phyloP scores from a whole-genome alignment of 2,888 invertebrate species.

The Cosmia trapezina region DNA sequence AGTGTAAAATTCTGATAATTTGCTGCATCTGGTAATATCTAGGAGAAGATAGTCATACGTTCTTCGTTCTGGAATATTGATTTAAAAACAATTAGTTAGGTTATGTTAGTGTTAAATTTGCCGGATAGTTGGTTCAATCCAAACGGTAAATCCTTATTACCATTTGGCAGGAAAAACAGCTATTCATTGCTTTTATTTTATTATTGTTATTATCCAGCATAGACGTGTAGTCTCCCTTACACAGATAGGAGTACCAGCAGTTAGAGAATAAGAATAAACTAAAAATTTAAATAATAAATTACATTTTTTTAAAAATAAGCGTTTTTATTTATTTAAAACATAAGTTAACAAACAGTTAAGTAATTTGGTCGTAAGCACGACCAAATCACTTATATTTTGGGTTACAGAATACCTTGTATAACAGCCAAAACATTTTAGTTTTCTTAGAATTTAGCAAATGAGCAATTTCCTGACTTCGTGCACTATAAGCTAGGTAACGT shows the following conservation, averaged over 20 bases:
- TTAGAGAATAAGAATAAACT: not conserved
- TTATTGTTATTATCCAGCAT: not conserved
- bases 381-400: too few species aligned
- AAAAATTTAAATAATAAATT: not conserved
- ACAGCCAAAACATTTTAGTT: not conserved
- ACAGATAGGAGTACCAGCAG: not conserved
- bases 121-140: too few species aligned
- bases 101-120: not conserved
- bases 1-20: not conserved
- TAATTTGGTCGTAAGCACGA: too few species aligned
- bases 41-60: too few species aligned
- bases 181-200: not conserved
- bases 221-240: not conserved
- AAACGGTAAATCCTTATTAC: not conserved
- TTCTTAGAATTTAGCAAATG: not conserved
- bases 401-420: too few species aligned
- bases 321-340: too few species aligned
- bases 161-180: too few species aligned
- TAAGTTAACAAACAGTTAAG: too few species aligned
- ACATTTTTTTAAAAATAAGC: too few species aligned
- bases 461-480: not conserved
- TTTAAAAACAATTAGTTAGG: conserved; percentile 81
- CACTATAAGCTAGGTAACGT: too few species aligned
- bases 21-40: not conserved
- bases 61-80: not conserved